Base-by-base conservation (phyloP, 2,797 vertebrate species). In the Mormyrops boulengeri region DNA sequence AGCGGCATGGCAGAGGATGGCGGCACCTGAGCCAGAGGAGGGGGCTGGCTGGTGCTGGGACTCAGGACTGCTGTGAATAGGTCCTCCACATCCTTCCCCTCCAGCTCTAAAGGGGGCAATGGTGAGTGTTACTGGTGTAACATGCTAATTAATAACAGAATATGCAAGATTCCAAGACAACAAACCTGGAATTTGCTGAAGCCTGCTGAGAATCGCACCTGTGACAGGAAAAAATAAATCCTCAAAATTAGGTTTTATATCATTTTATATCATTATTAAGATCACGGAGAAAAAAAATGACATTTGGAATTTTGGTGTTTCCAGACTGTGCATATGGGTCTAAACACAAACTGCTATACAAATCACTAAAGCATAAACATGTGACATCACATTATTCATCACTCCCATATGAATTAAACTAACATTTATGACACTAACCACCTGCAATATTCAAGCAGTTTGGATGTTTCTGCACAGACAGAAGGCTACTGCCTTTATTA, bases 141-240 rank as follows among this genome's bases (percentile, higher is more conserved):
- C 47, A 82, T 17, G 52, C 52, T 41, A 44, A 88, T 26, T 17
- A 1, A 66, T 66, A 73, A 73, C 12, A 84, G 77, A 22, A 87
- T n/a, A 55, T 34, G 12, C 49, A 52, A 84, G 12, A n/a, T 62
- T 49, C 8, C n/a, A 14, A 87, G 14, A 89, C 66, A 50, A 94
- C 95, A 0, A 96, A 99, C 99, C 99, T 98, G 99, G 99, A 93
- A 99, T 99, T 97, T 99, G 99, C 95, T 98, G 98, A 88, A 99
- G 95, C 95, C 98, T 99, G 93, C 97, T 97, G 95, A 99, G 97
- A 95, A 99, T 99, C 91, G 98, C 98, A 95, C 99, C 99, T 99
- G 96, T 88, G 93, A 92, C 8, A 60, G 8, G 22, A 57, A 60
- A 62, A 90, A 1, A n/a, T 89, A 88, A 88, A 41, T 88, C 88